These are phyloP conservation scores for Cyclina sinensis DNA, from an alignment of 1,140 invertebrate species.

Conservation along the genomic window DNA sequence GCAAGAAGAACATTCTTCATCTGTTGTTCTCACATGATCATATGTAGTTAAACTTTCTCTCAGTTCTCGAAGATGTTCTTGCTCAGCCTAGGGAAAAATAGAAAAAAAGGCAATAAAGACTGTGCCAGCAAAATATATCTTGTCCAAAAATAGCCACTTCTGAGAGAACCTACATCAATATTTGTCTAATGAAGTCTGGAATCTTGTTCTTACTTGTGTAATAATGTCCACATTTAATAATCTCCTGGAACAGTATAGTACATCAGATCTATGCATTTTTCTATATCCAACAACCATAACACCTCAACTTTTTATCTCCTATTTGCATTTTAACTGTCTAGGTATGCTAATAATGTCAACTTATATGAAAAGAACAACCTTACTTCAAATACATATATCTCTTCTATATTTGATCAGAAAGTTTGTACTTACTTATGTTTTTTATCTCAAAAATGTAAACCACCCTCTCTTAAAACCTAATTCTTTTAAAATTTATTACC, in stretches of 20 bases:
- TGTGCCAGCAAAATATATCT: no score
- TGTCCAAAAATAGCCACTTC: background rate
- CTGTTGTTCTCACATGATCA: background rate
- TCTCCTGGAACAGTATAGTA: background rate
- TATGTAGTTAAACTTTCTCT: background rate
- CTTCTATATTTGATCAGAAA: background rate
- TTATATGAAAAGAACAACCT: background rate
- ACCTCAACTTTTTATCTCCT: background rate
- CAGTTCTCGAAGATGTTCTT: slow-evolving; percentile 15
- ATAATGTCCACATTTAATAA: background rate
- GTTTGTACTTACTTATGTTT: background rate
- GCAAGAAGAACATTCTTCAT: background rate
- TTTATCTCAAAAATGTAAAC: background rate
- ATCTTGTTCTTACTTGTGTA: background rate
- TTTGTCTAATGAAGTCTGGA: background rate
- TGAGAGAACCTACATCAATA: background rate
- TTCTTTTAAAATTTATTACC: background rate
- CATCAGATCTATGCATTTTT: slow-evolving; percentile 11
- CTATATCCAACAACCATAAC: background rate
- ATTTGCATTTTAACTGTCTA: background rate
- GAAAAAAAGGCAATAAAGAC: background rate
- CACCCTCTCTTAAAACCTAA: background rate
- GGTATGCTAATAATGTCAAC: slow-evolving; percentile 6
- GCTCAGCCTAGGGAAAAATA: slow-evolving; percentile 26
- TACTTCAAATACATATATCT: background rate